Evolutionary conservation across 2,113 vertebrate species (phyloP).

Genomic region (Chamaea fasciata): DNA sequence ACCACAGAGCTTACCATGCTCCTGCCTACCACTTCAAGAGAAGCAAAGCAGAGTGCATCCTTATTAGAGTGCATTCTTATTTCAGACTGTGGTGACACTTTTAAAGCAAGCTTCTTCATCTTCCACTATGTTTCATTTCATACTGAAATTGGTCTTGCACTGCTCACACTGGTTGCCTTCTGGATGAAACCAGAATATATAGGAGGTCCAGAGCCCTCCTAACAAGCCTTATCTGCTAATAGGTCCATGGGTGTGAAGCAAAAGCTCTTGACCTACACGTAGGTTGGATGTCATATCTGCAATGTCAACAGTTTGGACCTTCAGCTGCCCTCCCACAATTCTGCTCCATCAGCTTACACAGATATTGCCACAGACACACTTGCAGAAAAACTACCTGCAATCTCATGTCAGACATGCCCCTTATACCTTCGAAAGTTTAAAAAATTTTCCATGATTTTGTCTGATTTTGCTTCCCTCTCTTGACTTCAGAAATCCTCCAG

Average conservation of each 20-base stretch:
- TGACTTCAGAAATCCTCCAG: not conserved
- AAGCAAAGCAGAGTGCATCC: not conserved
- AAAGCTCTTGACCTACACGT: fast-evolving
- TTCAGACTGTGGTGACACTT: not conserved
- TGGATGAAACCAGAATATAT: not conserved
- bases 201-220: not conserved
- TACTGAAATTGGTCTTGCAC: not conserved
- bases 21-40: not conserved
- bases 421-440: not conserved
- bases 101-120: not conserved
- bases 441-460: not conserved
- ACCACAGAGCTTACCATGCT: not conserved
- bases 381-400: not conserved
- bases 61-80: not conserved
- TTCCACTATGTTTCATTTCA: not conserved
- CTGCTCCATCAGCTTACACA: not conserved
- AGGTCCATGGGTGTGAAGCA: not conserved
- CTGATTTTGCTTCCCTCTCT: not conserved
- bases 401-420: not conserved
- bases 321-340: not conserved
- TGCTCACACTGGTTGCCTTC: not conserved
- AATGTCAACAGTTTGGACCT: not conserved
- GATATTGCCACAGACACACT: not conserved
- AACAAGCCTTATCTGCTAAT: not conserved
- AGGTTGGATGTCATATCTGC: not conserved